Evolutionary conservation across 1,140 invertebrate genomes (phyloP).

Genomic region (Neotoxoptera formosana): DNA sequence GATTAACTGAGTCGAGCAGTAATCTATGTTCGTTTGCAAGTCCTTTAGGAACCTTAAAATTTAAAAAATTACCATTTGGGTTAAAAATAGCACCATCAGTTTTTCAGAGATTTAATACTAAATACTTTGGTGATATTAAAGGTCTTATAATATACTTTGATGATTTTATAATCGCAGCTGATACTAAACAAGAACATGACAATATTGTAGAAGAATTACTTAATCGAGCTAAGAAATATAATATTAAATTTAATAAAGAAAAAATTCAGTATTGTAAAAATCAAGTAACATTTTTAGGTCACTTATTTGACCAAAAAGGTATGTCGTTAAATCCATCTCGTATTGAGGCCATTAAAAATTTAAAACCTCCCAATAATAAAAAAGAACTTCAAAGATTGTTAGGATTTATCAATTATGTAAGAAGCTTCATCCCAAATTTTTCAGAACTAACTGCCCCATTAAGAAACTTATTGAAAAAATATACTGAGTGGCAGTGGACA

Average conservation of each 20-base stretch:
- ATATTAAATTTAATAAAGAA: constrained; percentile 62
- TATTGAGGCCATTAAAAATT: constrained; percentile 63
- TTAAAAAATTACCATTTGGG: constrained; percentile 61
- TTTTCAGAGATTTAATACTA: constrained; percentile 59
- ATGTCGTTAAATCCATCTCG: constrained; percentile 63
- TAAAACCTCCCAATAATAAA: constrained; percentile 62
- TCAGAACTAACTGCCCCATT: constrained; percentile 62
- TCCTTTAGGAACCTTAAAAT: not conserved
- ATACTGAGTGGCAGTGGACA: constrained; percentile 63
- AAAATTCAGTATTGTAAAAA: constrained; percentile 62
- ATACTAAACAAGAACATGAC: constrained; percentile 62
- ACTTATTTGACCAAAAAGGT: constrained; percentile 61
- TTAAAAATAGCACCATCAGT: constrained; percentile 21
- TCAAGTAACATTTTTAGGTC: constrained; percentile 62
- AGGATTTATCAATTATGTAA: constrained; percentile 64
- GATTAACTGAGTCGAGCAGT: not conserved
- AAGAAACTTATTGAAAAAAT: constrained; percentile 63
- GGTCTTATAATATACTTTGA: constrained; percentile 54
- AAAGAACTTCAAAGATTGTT: constrained; percentile 63
- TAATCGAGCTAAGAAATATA: constrained; percentile 61
- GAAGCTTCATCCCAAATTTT: constrained; percentile 64
- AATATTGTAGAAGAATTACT: constrained; percentile 62
- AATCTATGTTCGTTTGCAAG: constrained; percentile 24
- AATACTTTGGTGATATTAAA: constrained; percentile 59
- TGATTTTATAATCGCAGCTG: constrained; percentile 60